Conservation (phyloP, 2,113 vertebrate genomes). For the Paracanthobrama guichenoti region DNA sequence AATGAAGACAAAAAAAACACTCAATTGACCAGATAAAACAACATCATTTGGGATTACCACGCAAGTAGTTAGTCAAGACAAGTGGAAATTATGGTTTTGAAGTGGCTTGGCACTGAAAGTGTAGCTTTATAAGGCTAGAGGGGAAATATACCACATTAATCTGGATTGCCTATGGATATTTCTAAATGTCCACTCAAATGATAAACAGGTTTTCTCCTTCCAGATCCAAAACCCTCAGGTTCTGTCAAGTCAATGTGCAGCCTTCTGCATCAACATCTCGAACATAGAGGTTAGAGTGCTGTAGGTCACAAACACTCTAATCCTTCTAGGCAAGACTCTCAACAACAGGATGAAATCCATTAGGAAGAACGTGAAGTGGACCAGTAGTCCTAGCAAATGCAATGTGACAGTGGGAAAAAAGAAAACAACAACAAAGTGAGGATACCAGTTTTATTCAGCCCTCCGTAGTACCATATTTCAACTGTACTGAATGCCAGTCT, state of each 20-base stretch:
- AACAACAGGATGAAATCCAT: constrained; percentile 16
- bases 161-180: not conserved
- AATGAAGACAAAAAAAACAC: not conserved
- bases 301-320: not conserved
- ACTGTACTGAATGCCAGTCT: not conserved
- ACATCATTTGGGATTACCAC: not conserved
- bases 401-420: constrained; percentile 1
- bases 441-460: not conserved
- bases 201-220: not conserved
- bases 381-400: constrained; percentile 10
- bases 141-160: not conserved
- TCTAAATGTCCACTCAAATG: constrained; percentile 11
- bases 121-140: not conserved
- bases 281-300: not conserved
- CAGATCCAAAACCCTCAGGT: not conserved
- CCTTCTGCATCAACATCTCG: not conserved
- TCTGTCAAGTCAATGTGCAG: not conserved
- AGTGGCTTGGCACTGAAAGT: not conserved
- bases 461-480: not conserved
- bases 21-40: not conserved
- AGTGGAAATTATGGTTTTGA: not conserved
- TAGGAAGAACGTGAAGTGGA: not conserved
- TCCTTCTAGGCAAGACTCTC: not conserved
- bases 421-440: not conserved
- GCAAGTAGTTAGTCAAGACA: not conserved